Conservation (phyloP, 2,113 vertebrate species). For the Vidua chalybeata region DNA sequence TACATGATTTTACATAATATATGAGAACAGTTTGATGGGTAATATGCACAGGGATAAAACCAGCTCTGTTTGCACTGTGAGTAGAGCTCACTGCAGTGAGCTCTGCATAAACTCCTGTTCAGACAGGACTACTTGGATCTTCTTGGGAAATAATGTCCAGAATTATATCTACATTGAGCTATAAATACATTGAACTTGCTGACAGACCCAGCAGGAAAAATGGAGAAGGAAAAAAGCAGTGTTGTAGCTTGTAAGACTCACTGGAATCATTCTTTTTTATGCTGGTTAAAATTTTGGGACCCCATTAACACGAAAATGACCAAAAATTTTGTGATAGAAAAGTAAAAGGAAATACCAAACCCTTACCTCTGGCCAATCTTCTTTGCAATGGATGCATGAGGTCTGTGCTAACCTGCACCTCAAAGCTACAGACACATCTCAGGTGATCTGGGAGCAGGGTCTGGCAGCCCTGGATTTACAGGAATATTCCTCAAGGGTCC, state of each 20-base stretch:
- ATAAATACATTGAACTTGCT: not conserved
- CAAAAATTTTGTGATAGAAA: not conserved
- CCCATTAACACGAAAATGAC: not conserved
- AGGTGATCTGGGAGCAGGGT: not conserved
- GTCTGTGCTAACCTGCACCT: not conserved
- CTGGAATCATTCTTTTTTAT: not conserved
- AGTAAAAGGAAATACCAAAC: not conserved
- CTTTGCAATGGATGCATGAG: not conserved
- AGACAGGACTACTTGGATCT: not conserved
- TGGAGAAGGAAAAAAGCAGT: not conserved
- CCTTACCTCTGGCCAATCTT: not conserved
- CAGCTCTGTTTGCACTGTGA: not conserved
- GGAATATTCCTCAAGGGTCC: not conserved
- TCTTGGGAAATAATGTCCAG: not conserved
- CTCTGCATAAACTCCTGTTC: not conserved
- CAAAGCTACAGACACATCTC: not conserved
- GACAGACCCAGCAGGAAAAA: not conserved
- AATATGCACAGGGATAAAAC: not conserved
- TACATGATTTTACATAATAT: not conserved
- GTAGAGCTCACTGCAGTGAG: not conserved
- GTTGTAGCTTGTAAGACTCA: not conserved
- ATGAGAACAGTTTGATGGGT: not conserved
- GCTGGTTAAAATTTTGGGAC: not conserved
- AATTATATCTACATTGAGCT: not conserved
- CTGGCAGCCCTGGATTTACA: not conserved